phyloP scores from a whole-genome alignment of 2,797 vertebrate genomes.

The Pangasius djambal region DNA sequence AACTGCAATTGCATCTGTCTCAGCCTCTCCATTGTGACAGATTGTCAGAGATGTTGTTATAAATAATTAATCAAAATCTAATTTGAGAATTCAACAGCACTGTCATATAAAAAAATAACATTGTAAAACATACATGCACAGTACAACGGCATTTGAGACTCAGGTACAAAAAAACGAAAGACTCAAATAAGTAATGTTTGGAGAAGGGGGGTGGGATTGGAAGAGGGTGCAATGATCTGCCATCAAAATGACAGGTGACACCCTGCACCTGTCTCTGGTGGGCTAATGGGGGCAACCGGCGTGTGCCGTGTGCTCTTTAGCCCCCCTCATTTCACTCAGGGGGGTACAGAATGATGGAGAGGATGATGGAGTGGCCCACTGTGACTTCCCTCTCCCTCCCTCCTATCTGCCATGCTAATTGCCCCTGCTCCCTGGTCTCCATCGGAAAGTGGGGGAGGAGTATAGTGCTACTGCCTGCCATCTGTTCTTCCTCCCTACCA shows the following conservation, averaged over 20 bases:
- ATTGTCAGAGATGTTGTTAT: not conserved
- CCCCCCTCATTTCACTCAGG: not conserved
- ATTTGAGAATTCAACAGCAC: not conserved
- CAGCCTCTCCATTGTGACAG: not conserved
- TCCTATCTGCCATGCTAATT: conserved; percentile 68
- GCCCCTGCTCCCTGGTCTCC: conserved; percentile 61
- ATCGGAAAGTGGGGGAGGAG: conserved; percentile 20
- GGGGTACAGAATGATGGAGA: conserved; percentile 58
- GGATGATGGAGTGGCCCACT: conserved; percentile 66
- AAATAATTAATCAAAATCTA: not conserved
- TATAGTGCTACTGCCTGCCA: conserved; percentile 44
- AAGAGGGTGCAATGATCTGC: conserved; percentile 9
- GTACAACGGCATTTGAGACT: not conserved
- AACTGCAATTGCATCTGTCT: no score
- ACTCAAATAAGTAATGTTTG: not conserved
- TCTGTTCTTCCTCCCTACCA: conserved; percentile 55
- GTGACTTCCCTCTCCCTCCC: conserved; percentile 54
- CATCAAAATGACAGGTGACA: conserved; percentile 66
- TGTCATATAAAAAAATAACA: not conserved
- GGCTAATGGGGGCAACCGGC: conserved; percentile 64
- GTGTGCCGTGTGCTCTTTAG: conserved; percentile 47
- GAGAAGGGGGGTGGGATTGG: not conserved
- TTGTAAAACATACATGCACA: not conserved
- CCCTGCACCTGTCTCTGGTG: conserved; percentile 63
- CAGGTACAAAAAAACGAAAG: not conserved